Conservation (phyloP, 2,797 vertebrate species). For the Malurus leucopterus region DNA sequence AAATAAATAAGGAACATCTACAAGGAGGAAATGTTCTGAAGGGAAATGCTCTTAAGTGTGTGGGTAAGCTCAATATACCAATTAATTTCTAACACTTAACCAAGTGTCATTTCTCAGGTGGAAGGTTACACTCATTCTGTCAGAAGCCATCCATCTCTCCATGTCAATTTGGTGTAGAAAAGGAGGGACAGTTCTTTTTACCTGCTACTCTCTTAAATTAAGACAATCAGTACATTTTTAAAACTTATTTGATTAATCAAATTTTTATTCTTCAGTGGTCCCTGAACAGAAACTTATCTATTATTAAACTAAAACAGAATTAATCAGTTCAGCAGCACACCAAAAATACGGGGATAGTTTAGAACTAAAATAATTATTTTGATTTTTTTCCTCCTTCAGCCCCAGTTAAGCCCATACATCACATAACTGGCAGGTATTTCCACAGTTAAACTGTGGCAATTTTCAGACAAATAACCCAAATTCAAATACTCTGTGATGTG, state of each 20-base stretch:
- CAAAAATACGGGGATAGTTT: neutral
- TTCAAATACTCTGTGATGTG: neutral
- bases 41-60: neutral
- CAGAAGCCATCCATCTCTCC: neutral
- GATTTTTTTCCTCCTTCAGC: neutral
- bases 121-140: slow-evolving; percentile 2
- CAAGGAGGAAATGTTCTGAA: neutral
- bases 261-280: neutral
- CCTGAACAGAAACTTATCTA: neutral
- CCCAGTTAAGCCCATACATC: neutral
- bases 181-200: neutral
- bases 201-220: neutral
- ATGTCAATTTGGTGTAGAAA: neutral
- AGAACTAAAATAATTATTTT: neutral
- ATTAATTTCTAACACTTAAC: slow-evolving; percentile 28
- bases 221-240: neutral
- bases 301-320: neutral
- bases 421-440: neutral
- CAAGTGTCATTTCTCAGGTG: neutral
- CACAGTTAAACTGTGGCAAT: neutral
- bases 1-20: neutral
- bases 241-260: neutral
- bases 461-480: neutral
- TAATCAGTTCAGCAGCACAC: neutral
- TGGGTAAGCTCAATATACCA: neutral